Base-by-base conservation (phyloP, 2,113 vertebrate genomes). In the Rhabdomys dilectus region DNA sequence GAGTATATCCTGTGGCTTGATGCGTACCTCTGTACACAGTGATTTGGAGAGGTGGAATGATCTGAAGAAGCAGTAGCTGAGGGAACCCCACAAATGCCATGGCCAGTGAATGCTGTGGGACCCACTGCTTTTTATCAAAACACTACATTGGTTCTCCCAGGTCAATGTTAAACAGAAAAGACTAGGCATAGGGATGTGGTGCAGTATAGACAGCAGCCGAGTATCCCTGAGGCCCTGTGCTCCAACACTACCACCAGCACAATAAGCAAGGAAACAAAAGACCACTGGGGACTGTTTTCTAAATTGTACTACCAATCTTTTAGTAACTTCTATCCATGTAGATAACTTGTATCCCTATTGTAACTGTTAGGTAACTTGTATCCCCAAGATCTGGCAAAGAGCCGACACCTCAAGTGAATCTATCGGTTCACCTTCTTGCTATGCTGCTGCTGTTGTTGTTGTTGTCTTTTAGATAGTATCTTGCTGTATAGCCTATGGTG, bases 11-110 rank as follows among this genome's bases (percentile, higher is more conserved):
- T 92, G n/a, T 21, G 70, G n/a, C 60, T 36, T 58, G 2, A 60
- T 64, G n/a, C 62, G 2, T 39, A 24, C 42, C 39, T 39, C 1
- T 5, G 17, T n/a, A 22, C 1, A 1, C 4, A 2, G 29, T 5
- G 39, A 42, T 58, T 11, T 7, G 51, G 58, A 48, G 64, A 68
- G 17, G n/a, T 31, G 4, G 62, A 53, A 53, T 39, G 11, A 26
- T 1, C 53, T 29, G 42, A 31, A 66, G 94, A 70, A 7, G 0
- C 4, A 16, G 16, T 31, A 86, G 31, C 36, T 66, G 78, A 77
- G 16, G 87, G 22, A 45, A 81, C 64, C 36, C 72, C 77, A 51
- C 36, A 15, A 11, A 29, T 9, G 2, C 17, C 31, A 22, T 5
- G 16, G 19, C 12, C 21, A 26, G 22, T 6, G 0, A 53, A 34